Base-by-base conservation (phyloP, 2,113 vertebrate genomes). In the Crotalus helleri region DNA sequence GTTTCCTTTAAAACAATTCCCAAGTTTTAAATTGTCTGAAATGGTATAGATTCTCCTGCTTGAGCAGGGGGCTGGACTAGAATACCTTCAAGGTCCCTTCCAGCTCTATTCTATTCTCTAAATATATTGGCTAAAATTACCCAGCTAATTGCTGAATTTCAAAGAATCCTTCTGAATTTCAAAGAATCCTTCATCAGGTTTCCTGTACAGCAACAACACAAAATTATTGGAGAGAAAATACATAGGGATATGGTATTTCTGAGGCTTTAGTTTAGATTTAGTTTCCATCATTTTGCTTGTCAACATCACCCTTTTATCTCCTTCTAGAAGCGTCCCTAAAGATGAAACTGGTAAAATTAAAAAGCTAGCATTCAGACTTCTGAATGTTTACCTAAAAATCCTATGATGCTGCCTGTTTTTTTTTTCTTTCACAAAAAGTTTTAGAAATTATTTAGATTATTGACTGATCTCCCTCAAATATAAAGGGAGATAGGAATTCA, bases 401-500 rank as follows among this genome's bases (percentile, higher is more conserved):
- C 21, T 91, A 33, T n/a, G n/a, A 33, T 54, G 1, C 19, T 53
- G 11, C 54, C 21, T 58, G n/a, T 5, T 69, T 69, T 81, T 81
- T 11, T 81, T 59, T 13, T n/a, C 81, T 92, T 92, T 88, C 55
- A 39, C 0, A 59, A 12, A 53, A 46, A 3, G 13, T 29, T 90
- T 94, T 93, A 10, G 46, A 44, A 88, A 59, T 33, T 92, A 24
- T 58, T 92, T 57, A 23, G 53, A 21, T 5, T 90, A 64, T 87
- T 59, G 91, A 57, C 74, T 92, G 92, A 39, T 51, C 15, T 94
- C 61, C 5, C 46, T 89, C 59, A 64, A 81, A 59, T 91, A n/a
- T 92, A 94, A 93, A 55, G 33, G 21, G 1, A 29, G 2, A 46
- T 93, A 19, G n/a, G 81, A 69, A 55, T 1, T 88, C 46, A 54